A percentile compares a stretch with the other conserved stretches of the same genome.
Evolutionary conservation across 2,797 vertebrate species (phyloP).

Genomic region (Orestias chungarensis): DNA sequence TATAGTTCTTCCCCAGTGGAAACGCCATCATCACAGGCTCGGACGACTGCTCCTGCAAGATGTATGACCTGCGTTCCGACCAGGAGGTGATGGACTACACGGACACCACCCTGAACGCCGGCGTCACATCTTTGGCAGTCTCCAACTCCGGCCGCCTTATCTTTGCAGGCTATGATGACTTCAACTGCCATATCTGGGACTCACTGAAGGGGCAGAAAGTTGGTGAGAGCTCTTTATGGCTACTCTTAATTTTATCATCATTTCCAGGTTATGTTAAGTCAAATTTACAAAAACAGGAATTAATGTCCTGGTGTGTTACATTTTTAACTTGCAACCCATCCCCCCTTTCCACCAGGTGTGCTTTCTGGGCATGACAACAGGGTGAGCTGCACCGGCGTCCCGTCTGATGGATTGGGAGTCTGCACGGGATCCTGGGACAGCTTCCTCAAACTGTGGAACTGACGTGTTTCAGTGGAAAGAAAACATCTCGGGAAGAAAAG

Average conservation of each 20-base stretch:
- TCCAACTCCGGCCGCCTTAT: constrained; percentile 86
- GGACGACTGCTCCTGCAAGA: constrained; percentile 90
- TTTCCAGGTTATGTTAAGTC: neutral
- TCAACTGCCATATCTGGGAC: constrained; percentile 99
- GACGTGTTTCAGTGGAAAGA: constrained; percentile 35
- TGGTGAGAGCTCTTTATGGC: constrained; percentile 58
- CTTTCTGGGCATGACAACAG: constrained; percentile 97
- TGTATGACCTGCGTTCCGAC: constrained; percentile 87
- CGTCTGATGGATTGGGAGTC: constrained; percentile 91
- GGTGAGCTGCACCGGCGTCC: constrained; percentile 96
- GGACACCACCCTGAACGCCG: constrained; percentile 72
- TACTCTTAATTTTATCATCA: neutral
- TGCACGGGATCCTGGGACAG: constrained; percentile 98
- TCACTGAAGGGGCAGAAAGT: constrained; percentile 82
- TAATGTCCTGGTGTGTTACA: neutral
- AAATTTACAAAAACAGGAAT: neutral
- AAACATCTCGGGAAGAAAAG: constrained; percentile 4
- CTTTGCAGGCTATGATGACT: constrained; percentile 94
- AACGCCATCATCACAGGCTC: constrained; percentile 90
- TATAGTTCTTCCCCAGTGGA: constrained; percentile 87
- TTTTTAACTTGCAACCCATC: neutral
- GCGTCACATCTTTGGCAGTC: constrained; percentile 79
- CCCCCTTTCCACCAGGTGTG: constrained; percentile 66
- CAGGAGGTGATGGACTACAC: constrained; percentile 78
- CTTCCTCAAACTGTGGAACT: constrained; percentile 98